phyloP scores from a whole-genome alignment of 2,888 invertebrate species.

The Acleris emargana region DNA sequence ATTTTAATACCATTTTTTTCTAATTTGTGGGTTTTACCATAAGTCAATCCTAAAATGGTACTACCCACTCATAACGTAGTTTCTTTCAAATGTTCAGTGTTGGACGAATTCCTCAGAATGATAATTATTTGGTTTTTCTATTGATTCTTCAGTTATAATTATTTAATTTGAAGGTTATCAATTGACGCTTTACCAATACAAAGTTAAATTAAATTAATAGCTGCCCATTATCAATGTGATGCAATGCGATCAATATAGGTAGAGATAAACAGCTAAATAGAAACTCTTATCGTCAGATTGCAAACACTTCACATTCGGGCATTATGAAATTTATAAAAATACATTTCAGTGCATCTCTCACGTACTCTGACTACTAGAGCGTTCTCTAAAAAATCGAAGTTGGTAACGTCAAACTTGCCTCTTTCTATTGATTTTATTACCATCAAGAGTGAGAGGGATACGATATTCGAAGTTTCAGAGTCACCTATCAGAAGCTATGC shows the following conservation, averaged over 20 bases:
- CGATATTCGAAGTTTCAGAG: too few species aligned
- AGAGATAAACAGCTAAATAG: conserved; percentile 45
- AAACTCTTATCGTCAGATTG: conserved; percentile 21
- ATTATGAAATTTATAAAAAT: conserved; percentile 13
- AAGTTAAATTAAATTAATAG: conserved; percentile 27
- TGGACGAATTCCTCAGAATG: too few species aligned
- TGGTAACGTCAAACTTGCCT: too few species aligned
- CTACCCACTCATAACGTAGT: too few species aligned
- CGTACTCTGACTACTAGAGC: neutral
- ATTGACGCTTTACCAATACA: conserved; percentile 10
- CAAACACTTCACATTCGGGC: conserved; percentile 7
- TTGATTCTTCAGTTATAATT: too few species aligned
- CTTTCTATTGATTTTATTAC: too few species aligned
- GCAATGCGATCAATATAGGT: conserved; percentile 43
- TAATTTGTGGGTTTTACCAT: too few species aligned
- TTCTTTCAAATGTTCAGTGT: too few species aligned
- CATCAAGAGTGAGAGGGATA: too few species aligned
- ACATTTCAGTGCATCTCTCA: neutral
- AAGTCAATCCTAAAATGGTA: too few species aligned
- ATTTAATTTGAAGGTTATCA: neutral
- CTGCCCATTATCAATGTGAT: conserved; percentile 30
- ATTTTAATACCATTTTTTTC: neutral
- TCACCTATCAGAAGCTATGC: neutral
- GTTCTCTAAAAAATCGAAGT: too few species aligned
- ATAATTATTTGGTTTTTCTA: too few species aligned